Evolutionary conservation across 2,888 invertebrate genomes (phyloP).

Genomic region (Drosophila paucipuncta): DNA sequence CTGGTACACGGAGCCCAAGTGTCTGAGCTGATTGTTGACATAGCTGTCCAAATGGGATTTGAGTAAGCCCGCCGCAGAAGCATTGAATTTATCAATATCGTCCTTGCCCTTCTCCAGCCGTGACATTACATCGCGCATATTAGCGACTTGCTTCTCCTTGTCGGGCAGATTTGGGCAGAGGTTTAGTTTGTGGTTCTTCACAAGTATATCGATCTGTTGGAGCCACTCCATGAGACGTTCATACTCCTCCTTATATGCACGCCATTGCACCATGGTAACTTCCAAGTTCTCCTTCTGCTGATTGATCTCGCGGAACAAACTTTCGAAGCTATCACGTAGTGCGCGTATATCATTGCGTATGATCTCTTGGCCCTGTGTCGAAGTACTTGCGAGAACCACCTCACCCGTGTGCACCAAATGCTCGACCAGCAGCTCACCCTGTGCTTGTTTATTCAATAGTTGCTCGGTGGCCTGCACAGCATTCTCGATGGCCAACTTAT

Average conservation of each 20-base stretch:
- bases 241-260: constrained; percentile 96
- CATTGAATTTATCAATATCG: constrained; percentile 93
- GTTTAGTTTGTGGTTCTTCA: constrained; percentile 95
- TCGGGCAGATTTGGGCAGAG: constrained; percentile 92
- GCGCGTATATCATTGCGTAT: constrained; percentile 95
- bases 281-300: constrained; percentile 94
- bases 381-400: constrained; percentile 94
- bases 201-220: constrained; percentile 95
- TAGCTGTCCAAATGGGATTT: constrained; percentile 95
- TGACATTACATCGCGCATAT: constrained; percentile 91
- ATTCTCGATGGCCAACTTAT: constrained; percentile 95
- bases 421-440: constrained; percentile 94
- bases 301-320: constrained; percentile 93
- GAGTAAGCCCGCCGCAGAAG: constrained; percentile 90
- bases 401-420: constrained; percentile 95
- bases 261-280: constrained; percentile 92
- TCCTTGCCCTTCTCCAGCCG: constrained; percentile 91
- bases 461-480: constrained; percentile 95
- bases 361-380: constrained; percentile 91
- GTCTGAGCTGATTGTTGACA: constrained; percentile 94
- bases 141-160: constrained; percentile 93
- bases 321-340: constrained; percentile 93
- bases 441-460: constrained; percentile 94
- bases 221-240: constrained; percentile 96
- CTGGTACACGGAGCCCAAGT: constrained; percentile 95